phyloP scores from a whole-genome alignment of 2,888 invertebrate species.

The Platycheirus albimanus region DNA sequence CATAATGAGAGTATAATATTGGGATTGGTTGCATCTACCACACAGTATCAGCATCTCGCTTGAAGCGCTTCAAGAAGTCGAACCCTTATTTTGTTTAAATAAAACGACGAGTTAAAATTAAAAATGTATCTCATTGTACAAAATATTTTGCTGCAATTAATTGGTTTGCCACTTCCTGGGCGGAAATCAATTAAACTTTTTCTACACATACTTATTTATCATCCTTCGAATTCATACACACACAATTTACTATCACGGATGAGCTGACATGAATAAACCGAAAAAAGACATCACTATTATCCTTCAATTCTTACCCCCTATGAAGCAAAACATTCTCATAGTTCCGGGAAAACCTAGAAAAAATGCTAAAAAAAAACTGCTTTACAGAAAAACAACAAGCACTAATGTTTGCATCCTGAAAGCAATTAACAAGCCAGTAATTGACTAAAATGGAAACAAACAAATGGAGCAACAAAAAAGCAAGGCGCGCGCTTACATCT shows the following conservation, averaged over 20 bases:
- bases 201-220: neutral
- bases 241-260: conserved; percentile 43
- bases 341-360: conserved; percentile 21
- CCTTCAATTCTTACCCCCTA: conserved; percentile 58
- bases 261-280: conserved; percentile 53
- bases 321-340: conserved; percentile 48
- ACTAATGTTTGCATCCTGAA: conserved; percentile 75
- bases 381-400: conserved; percentile 49
- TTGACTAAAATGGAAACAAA: conserved; percentile 81
- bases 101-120: conserved; percentile 26
- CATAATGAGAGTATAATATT: conserved; percentile 34
- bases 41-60: neutral
- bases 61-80: conserved; percentile 13
- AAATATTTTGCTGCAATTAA: conserved; percentile 23
- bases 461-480: conserved; percentile 72
- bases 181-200: conserved; percentile 70
- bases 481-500: conserved; percentile 55
- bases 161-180: conserved; percentile 22
- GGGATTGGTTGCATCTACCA: conserved; percentile 3
- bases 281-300: conserved; percentile 60
- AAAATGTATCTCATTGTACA: conserved; percentile 29
- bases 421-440: conserved; percentile 81
- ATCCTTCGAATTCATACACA: conserved; percentile 8
- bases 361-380: neutral
- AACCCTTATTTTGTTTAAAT: neutral